Conservation (phyloP, 2,888 invertebrate genomes). For the Euclidia mi region DNA sequence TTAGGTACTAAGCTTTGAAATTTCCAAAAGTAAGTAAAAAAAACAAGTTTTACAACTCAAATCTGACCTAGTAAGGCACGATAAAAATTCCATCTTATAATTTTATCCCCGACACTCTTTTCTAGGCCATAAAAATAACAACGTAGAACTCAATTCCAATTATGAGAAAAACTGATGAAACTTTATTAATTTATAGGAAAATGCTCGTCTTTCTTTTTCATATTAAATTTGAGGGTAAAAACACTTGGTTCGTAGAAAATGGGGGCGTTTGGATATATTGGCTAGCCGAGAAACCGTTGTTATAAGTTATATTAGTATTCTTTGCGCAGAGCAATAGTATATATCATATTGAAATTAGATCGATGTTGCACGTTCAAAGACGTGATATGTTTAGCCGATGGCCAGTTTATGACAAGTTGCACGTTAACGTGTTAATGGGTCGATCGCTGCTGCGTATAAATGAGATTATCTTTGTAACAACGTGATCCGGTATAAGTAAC, state of each 20-base stretch:
- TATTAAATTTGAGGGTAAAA: not conserved
- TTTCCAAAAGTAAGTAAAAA: no score
- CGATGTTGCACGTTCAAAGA: slow-evolving; percentile 17
- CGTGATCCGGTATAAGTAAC: not conserved
- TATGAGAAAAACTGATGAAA: no score
- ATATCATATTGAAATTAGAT: slow-evolving; percentile 43
- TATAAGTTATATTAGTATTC: slow-evolving; percentile 34
- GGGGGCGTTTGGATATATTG: not conserved
- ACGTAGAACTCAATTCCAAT: no score
- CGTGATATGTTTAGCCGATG: slow-evolving; percentile 32
- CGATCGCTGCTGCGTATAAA: not conserved
- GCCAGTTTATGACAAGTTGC: slow-evolving; percentile 7
- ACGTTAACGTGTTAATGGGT: no score
- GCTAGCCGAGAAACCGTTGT: not conserved
- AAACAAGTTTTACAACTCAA: no score
- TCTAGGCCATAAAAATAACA: no score
- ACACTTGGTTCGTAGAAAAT: not conserved
- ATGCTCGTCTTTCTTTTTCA: not conserved
- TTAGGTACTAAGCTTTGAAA: no score
- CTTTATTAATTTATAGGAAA: not conserved
- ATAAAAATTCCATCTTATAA: no score
- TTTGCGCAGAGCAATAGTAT: slow-evolving; percentile 10
- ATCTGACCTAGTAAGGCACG: no score
- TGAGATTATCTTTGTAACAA: not conserved
- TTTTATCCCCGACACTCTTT: no score